Base-by-base conservation (phyloP, 2,888 invertebrate species). In the Anthophora plumipes region DNA sequence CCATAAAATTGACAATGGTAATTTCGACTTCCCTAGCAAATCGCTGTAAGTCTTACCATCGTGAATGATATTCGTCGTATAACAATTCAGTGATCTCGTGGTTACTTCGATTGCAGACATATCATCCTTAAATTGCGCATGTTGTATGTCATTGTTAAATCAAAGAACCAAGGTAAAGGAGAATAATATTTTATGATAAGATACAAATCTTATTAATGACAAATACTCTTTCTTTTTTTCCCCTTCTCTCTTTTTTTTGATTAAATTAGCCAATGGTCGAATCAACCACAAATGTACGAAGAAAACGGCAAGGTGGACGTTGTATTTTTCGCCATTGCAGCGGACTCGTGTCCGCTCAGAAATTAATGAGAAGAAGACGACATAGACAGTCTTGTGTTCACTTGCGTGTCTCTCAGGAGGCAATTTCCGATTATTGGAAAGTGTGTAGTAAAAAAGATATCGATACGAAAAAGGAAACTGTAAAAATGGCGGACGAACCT, bases 21-120 rank as follows among this genome's bases (percentile, higher is more conserved):
- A 83, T 83, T 83, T 83, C 71, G 68, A 67, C 77, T 83, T 83
- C 77, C 17, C 82, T 81, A 82, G 81, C 77, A 52, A 81, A 73
- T 81, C 63, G 82, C 82, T 83, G 82, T 82, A 82, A 82, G 82
- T 82, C 83, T 77, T 82, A 37, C 48, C 60, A 69, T 77, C 63
- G 55, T 59, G 68, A 54, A 54, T 25, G 11, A 39, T 22, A 31
- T 17, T 60, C 14, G 20, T 64, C 4, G 5, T 48, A 41, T 5
- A 43, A 72, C 60, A 50, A 31, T 55, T 31, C 60, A 46, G 17
- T 72, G 63, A 82, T 67, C 25, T 37, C 31, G 43, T 31, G 57
- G 20, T 72, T 54, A 37, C 22, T 71, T 77, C 41, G 22, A 43
- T 82, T 82, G 14, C 72, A 82, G 82, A 66, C 50, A 37, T 60